Base-by-base conservation (phyloP, 1,140 invertebrate species). In the Papilio xuthus region DNA sequence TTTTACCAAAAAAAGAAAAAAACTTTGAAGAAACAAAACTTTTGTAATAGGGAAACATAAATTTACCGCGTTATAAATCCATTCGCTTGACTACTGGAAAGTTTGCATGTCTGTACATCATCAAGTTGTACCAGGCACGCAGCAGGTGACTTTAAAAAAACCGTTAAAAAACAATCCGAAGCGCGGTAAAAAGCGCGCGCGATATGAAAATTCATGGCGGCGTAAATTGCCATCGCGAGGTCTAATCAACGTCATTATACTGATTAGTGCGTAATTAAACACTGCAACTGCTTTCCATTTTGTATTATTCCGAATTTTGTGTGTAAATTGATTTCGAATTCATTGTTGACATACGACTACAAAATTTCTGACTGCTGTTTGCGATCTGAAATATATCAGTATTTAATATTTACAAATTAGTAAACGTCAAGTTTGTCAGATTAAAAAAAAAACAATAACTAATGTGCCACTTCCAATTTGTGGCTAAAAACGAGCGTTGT, bases 191-290 rank as follows among this genome's bases (percentile, higher is more conserved):
- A 73, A 73, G 15, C 9, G 71, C 42, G 37, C 76, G 20, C 71
- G 42, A 47, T 47, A 80, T 80, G 79, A 84, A 83, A 84, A 81
- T 81, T 80, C 83, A 84, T 79, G 79, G 82, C 79, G 78, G 81
- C 78, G 83, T 83, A 84, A 82, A 83, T 67, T 75, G 13, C 23
- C 60, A 15, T 67, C 70, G 81, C 76, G 80, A 20, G 77, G 80
- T 47, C 83, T 84, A 84, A 85, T 84, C 84, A 89, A 84, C 80
- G 83, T 85, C 86, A 90, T 88, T 87, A 82, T 82, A 85, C 73
- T 87, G 83, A 90, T 90, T 89, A 90, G 85, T 83, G 79, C 81
- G 81, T 63, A 37, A 72, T 84, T 81, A 80, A 81, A 41, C 28
- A 77, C 42, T 73, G 32, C 69, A 70, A 37, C 28, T 32, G 32